Base-by-base conservation (phyloP, 1,140 invertebrate genomes). In the Leptinotarsa lineolata region DNA sequence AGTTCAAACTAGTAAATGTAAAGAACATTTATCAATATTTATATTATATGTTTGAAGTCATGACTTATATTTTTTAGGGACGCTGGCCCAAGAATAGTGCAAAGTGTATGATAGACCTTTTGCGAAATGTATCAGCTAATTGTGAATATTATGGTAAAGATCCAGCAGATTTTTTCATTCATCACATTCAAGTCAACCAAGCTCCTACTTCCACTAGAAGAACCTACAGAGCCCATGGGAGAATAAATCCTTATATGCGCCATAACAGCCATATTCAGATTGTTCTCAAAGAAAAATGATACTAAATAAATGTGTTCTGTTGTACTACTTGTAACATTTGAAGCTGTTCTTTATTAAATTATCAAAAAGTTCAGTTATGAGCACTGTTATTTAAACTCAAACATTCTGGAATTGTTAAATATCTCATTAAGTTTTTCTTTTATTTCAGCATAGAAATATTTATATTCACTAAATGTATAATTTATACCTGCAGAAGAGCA, bases 141-240 rank as follows among this genome's bases (percentile, higher is more conserved):
- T 74, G 75, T 54, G 81, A 81, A 70, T 81, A 70, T 68, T 70
- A 59, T 2, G 78, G 78, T 15, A 72, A 76, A 21, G 81, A 81
- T 45, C 67, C 64, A 4, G 69, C 76, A 12, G 54, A 74, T n/a
- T 72, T 79, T 59, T 65, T 58, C 13, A 72, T 81, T 30, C 59
- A 64, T 22, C 77, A 78, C 58, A 76, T 81, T 67, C 76, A 81
- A 73, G 81, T 78, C n/a, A 81, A 76, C 68, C 48, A 68, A 64
- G 81, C 77, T n/a, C 77, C 75, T 22, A 58, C 59, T 21, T 61
- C 54, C 5, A 44, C 68, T 12, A 72, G 79, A 48, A 75, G 78
- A 44, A 81, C 81, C 15, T 81, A 76, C 69, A 73, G 79, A 39
- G 79, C 81, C 8, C 81, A 81, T 71, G 80, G 81, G 22, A 54